Evolutionary conservation across 2,888 invertebrate genomes (phyloP).

Genomic region (Cataglyphis livida): DNA sequence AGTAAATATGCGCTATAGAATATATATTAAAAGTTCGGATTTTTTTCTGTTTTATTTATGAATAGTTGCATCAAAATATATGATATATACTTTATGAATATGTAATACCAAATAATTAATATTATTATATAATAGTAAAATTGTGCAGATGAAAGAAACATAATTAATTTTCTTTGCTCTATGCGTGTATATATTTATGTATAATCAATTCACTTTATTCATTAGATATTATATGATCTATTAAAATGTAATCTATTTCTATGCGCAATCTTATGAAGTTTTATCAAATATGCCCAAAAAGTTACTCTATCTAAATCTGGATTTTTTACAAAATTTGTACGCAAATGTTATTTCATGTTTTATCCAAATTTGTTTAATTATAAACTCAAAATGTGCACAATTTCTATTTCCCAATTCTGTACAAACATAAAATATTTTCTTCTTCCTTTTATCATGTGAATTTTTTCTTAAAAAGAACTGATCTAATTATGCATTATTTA

Average conservation of each 20-base stretch:
- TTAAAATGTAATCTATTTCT: slow-evolving; percentile 42
- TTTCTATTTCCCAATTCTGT: not conserved
- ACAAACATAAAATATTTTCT: not conserved
- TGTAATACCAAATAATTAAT: not conserved
- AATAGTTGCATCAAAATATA: slow-evolving; percentile 31
- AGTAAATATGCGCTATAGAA: not conserved
- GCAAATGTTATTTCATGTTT: slow-evolving; percentile 3
- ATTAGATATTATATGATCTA: not conserved
- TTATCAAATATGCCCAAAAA: slow-evolving; percentile 28
- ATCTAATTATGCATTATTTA: not conserved
- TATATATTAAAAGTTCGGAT: slow-evolving; percentile 2
- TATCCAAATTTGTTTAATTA: slow-evolving; percentile 3
- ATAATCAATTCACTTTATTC: not conserved
- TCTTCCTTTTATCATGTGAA: slow-evolving; percentile 9
- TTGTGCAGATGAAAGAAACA: not conserved
- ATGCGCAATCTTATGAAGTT: slow-evolving; percentile 49
- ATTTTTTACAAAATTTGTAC: slow-evolving; percentile 34
- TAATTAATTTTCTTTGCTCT: slow-evolving; percentile 7
- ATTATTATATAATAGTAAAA: not conserved
- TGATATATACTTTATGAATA: slow-evolving; percentile 11
- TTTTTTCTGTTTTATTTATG: not conserved
- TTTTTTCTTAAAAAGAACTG: not conserved
- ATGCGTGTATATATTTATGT: not conserved
- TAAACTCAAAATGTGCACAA: slow-evolving; percentile 14
- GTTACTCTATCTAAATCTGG: slow-evolving; percentile 28